Base-by-base conservation (phyloP, 1,140 invertebrate genomes). In the Triops cancriformis region DNA sequence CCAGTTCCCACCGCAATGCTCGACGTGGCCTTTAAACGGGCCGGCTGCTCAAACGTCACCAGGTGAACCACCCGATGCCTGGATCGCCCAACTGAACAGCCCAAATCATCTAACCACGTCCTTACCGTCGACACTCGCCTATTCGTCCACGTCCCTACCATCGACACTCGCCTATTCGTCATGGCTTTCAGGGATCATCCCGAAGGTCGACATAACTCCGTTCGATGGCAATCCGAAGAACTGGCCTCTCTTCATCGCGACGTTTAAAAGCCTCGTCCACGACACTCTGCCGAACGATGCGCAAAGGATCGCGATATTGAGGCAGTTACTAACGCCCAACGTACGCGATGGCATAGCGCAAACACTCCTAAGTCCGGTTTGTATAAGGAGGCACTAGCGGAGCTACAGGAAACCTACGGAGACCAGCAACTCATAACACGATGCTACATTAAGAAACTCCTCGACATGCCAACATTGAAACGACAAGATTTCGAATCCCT, bases 191-290 rank as follows among this genome's bases (percentile, higher is more conserved):
- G 74, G 74, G n/a, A 18, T 75, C 10, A 75, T 72, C 11, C 76
- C 64, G 27, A 7, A 72, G 10, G 31, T 77, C 18, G 73, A 77
- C 6, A 26, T 73, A 10, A 26, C n/a, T 10, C 43, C 23, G 11
- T 77, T 73, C 64, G n/a, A n/a, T n/a, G n/a, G n/a, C n/a, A n/a
- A n/a, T n/a, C n/a, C n/a, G n/a, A n/a, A n/a, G n/a, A n/a, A n/a
- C n/a, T n/a, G n/a, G n/a, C n/a, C n/a, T n/a, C n/a, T n/a, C n/a
- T n/a, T n/a, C n/a, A n/a, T n/a, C n/a, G 42, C 43, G 9, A 72
- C 64, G 23, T 77, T 77, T 23, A 72, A 72, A 23, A 73, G 43
- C 10, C 42, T 77, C 1, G 64, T 73, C 26, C 76, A 77, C 31
- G 76, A 77, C 12, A 72, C 72, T 7, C 28, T 77, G 6, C 10